phyloP scores from a whole-genome alignment of 2,113 vertebrate genomes.

The Apistogramma diplotaenia region DNA sequence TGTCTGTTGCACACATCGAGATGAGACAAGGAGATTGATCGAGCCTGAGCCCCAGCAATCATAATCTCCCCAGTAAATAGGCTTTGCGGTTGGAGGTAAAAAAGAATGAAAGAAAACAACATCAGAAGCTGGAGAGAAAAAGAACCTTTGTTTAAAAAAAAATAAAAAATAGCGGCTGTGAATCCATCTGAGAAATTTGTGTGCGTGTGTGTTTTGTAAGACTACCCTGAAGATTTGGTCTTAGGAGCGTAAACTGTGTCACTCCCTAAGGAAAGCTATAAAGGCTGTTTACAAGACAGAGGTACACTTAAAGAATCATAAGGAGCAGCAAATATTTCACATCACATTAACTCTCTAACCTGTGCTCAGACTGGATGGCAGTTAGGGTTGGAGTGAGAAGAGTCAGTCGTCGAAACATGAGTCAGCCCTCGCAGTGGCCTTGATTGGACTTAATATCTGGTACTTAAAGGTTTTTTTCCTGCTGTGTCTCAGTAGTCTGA shows the following conservation, averaged over 20 bases:
- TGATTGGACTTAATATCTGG: constrained; percentile 49
- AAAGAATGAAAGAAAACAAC: constrained; percentile 21
- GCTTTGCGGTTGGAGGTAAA: constrained; percentile 28
- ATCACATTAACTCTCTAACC: neutral
- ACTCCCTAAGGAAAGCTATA: neutral
- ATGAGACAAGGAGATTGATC: constrained; percentile 52
- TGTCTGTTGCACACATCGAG: constrained; percentile 44
- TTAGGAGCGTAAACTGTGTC: neutral
- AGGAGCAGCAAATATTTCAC: constrained; percentile 14
- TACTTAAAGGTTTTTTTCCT: constrained; percentile 11
- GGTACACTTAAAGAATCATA: constrained; percentile 1
- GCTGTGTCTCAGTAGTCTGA: constrained; percentile 26
- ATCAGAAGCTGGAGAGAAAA: constrained; percentile 13
- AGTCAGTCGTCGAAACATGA: neutral
- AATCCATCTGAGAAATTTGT: constrained; percentile 1
- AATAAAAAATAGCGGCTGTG: neutral
- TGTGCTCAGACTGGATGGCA: constrained; percentile 20
- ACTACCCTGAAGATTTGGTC: neutral
- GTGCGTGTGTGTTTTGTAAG: constrained; percentile 1
- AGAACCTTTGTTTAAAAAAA: neutral
- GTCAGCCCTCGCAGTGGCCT: constrained; percentile 2
- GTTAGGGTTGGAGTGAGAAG: constrained; percentile 17
- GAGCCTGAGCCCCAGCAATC: constrained; percentile 43
- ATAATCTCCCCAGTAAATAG: constrained; percentile 64
- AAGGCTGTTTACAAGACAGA: constrained; percentile 22